Percentiles rank a stretch among this genome's conserved stretches.
Evolutionary conservation across 2,888 invertebrate species (phyloP).

Genomic region (Buathra laborator): DNA sequence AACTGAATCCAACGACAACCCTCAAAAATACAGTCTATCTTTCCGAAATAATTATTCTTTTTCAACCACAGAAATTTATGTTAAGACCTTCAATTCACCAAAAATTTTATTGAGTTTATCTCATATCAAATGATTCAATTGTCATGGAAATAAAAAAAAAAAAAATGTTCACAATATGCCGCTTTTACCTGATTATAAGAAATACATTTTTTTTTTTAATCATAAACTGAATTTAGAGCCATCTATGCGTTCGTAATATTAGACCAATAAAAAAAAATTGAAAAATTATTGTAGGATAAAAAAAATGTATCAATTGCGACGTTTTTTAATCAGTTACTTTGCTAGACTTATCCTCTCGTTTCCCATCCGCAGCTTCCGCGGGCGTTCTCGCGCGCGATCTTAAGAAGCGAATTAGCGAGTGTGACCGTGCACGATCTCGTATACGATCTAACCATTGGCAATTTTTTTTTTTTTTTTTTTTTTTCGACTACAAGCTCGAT

Average conservation of each 20-base stretch:
- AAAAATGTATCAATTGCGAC: not conserved
- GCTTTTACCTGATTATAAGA: no score
- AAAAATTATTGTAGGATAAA: not conserved
- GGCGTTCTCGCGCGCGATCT: conserved; percentile 19
- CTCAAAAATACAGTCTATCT: no score
- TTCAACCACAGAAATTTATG: no score
- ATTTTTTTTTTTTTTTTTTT: conserved; percentile 59
- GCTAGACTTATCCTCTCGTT: conserved; percentile 1
- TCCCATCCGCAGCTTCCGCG: conserved; percentile 41
- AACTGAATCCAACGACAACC: no score
- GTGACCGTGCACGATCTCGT: conserved; percentile 68
- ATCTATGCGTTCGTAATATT: not conserved
- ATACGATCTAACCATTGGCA: conserved; percentile 47
- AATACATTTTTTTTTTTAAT: no score
- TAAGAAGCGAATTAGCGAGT: conserved; percentile 67
- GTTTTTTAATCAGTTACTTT: not conserved
- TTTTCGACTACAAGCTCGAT: conserved; percentile 70
- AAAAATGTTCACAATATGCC: no score
- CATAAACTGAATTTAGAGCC: not conserved
- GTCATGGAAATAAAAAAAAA: no score
- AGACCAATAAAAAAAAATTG: not conserved
- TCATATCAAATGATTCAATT: no score
- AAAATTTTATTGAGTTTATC: no score
- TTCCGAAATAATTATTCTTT: no score
- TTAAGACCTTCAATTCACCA: no score